A percentile compares a stretch with the other conserved stretches of the same genome.
These are phyloP conservation scores for Gryon sp. DNA, from an alignment of 1,140 invertebrate species.

Conservation along the genomic window DNA sequence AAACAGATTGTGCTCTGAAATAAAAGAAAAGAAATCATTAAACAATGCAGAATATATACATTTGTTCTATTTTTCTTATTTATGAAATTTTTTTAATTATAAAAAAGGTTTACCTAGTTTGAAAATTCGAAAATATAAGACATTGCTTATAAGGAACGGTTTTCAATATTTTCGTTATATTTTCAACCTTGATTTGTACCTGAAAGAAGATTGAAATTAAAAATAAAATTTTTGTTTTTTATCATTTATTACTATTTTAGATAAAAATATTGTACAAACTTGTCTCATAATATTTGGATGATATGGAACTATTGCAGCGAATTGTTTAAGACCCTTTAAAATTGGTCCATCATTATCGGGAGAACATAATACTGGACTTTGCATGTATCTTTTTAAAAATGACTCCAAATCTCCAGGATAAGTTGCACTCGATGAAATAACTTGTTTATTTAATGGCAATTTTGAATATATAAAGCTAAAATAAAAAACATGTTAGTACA, in stretches of 20 bases:
- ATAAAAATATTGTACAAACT: constrained; percentile 72
- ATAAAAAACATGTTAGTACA: neutral
- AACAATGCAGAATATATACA: neutral
- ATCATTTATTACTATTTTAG: constrained; percentile 47
- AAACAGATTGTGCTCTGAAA: constrained; percentile 84
- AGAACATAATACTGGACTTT: constrained; percentile 86
- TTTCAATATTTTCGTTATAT: constrained; percentile 85
- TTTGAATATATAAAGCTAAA: constrained; percentile 86
- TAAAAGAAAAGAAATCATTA: constrained; percentile 9
- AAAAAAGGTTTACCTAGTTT: constrained; percentile 82
- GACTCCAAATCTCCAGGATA: constrained; percentile 88
- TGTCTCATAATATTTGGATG: constrained; percentile 83
- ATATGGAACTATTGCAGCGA: constrained; percentile 81
- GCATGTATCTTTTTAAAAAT: constrained; percentile 89
- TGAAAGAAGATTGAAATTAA: constrained; percentile 38
- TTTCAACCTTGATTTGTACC: constrained; percentile 84
- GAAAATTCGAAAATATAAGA: constrained; percentile 94
- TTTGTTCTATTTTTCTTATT: no score
- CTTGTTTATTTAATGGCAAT: constrained; percentile 90
- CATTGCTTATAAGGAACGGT: constrained; percentile 91
- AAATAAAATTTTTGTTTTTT: constrained; percentile 5
- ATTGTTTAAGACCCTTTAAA: constrained; percentile 89
- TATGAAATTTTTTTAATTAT: no score
- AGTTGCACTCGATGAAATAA: constrained; percentile 96
- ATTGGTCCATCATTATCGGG: constrained; percentile 83